Evolutionary conservation across 1,140 invertebrate genomes (phyloP).

Genomic region (Rhysida immarginata): DNA sequence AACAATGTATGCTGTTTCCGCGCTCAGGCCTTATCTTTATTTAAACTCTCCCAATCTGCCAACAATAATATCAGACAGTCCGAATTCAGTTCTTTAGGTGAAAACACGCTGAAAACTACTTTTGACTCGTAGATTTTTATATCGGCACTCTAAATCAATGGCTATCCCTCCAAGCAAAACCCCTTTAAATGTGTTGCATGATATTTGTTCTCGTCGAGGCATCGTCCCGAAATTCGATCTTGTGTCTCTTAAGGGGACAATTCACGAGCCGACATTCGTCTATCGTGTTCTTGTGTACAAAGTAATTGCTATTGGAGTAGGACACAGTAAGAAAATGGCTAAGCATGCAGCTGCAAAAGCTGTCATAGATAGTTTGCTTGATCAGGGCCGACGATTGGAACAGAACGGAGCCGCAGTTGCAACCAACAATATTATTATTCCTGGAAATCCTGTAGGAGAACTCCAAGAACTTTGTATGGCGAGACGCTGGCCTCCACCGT

Average conservation of each 20-base stretch:
- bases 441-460: constrained; percentile 80
- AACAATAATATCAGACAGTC: too few species aligned
- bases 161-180: constrained; percentile 44
- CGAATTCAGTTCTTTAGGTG: too few species aligned
- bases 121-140: too few species aligned
- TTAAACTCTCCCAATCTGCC: too few species aligned
- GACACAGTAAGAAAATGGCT: constrained; percentile 92
- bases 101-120: too few species aligned
- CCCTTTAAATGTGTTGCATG: constrained; percentile 83
- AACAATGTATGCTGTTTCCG: too few species aligned
- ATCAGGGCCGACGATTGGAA: too few species aligned
- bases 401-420: too few species aligned
- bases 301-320: constrained; percentile 73
- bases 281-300: constrained; percentile 77
- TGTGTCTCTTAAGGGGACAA: constrained; percentile 86
- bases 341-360: constrained; percentile 86
- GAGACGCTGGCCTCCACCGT: constrained; percentile 79
- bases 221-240: constrained; percentile 89
- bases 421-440: constrained; percentile 32
- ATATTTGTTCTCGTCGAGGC: constrained; percentile 71
- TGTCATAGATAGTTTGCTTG: constrained; percentile 49
- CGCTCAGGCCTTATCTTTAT: too few species aligned
- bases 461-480: constrained; percentile 94
- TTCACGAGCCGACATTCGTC: constrained; percentile 89
- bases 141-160: too few species aligned